These are phyloP conservation scores for Dreissena polymorpha DNA, from an alignment of 1,140 invertebrate genomes.

Conservation along the genomic window DNA sequence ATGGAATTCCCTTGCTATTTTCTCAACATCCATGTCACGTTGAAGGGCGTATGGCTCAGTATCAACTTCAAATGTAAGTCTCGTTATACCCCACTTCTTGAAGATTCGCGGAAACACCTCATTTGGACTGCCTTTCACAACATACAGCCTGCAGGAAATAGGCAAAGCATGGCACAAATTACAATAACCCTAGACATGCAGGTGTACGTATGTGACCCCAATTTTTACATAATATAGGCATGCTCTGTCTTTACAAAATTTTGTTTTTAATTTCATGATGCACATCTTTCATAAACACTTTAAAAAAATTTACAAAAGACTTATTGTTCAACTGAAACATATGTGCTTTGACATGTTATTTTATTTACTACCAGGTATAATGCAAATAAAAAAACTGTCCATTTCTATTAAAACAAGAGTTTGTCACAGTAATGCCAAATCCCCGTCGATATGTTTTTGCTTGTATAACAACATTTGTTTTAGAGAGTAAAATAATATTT, in stretches of 20 bases:
- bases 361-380: too few relatives aligned
- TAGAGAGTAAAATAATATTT: too few relatives aligned
- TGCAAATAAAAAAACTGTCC: too few relatives aligned
- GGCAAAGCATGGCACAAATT: not conserved
- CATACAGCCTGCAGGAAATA: constrained; percentile 65
- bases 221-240: not conserved
- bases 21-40: constrained; percentile 89
- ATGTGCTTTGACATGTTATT: too few relatives aligned
- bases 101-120: constrained; percentile 68
- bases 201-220: too few relatives aligned
- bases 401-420: too few relatives aligned
- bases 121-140: constrained; percentile 66
- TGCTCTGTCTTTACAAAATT: not conserved
- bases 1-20: constrained; percentile 88
- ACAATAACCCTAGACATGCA: not conserved
- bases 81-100: constrained; percentile 90
- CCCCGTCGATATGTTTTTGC: too few relatives aligned
- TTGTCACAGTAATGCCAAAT: too few relatives aligned
- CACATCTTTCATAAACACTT: too few relatives aligned
- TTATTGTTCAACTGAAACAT: too few relatives aligned
- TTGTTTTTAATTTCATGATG: not conserved
- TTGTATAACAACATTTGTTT: too few relatives aligned
- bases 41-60: constrained; percentile 92
- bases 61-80: constrained; percentile 93
- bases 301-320: too few relatives aligned